Evolutionary conservation across 2,113 vertebrate species (phyloP), one percentile per base, ranked within the genome.

Genomic region (Hassar affinis): DNA sequence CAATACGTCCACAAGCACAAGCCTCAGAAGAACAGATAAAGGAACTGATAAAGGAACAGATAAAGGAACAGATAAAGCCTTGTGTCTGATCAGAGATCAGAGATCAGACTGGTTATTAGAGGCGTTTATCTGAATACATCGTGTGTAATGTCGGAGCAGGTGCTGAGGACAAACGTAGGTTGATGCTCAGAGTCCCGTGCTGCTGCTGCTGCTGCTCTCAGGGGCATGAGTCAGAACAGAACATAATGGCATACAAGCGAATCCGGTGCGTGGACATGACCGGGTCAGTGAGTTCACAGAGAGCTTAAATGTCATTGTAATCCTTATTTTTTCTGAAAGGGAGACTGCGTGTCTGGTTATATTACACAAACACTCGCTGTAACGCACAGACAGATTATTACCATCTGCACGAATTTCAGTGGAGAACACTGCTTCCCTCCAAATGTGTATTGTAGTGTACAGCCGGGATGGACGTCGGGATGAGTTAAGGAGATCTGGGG

Each of bases 201-300:
- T 49, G 17, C n/a, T n/a, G n/a, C n/a, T 72, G 22, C 35, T 45
- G 38, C 68, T 47, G 38, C 68, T 71, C 68, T 45, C 42, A 45
- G 38, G 66, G 22, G 69, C 25, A 49, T n/a, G 69, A 49, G 22
- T 72, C 22, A 7, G 68, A 45, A 22, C 12, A 18, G 8, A n/a
- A 45, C 15, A n/a, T 49, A 75, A 30, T 75, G 30, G 38, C 72
- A 75, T 75, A 33, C 49, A 52, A 75, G 72, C 27, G 52, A 52
- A 52, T 30, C 1, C 1, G n/a, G 27, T 27, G 33, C 72, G 9
- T 5, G 7, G 49, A 20, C 74, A 33, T 2, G 17, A 35, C 47
- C 8, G 6, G 71, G 71, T 51, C 71, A 4, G 14, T 4, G 45
- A 51, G 71, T 74, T 74, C 71, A 75, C 9, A 17, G 8, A 51